These are phyloP conservation scores for Microchrysa polita DNA, from an alignment of 2,888 invertebrate species.

Conservation along the genomic window DNA sequence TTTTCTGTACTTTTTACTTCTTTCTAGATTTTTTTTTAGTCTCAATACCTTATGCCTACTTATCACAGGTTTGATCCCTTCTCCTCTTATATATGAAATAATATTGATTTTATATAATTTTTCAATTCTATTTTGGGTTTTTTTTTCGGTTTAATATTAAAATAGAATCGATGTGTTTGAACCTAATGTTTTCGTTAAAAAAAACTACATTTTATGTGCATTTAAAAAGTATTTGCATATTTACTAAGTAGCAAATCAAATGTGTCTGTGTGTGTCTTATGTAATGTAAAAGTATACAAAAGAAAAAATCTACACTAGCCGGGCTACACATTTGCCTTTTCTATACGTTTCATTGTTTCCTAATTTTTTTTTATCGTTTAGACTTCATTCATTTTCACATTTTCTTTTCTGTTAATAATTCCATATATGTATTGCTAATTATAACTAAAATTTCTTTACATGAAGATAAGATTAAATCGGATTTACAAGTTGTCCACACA, in stretches of 20 bases:
- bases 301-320: no score
- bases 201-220: background rate
- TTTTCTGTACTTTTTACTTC: no score
- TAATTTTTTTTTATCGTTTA: conserved; percentile 6
- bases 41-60: conserved; percentile 44
- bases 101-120: background rate
- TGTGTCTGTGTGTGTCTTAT: no score
- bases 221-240: conserved; percentile 1
- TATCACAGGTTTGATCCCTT: conserved; percentile 49
- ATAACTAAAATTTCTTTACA: conserved; percentile 6
- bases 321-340: no score
- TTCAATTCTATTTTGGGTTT: no score
- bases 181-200: no score
- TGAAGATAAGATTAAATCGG: background rate
- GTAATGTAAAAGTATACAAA: background rate
- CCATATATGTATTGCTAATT: background rate
- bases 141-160: no score
- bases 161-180: background rate
- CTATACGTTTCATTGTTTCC: background rate
- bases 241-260: background rate
- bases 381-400: conserved; percentile 29
- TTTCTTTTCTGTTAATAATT: background rate
- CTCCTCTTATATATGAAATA: conserved; percentile 33
- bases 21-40: conserved; percentile 43
- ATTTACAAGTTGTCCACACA: background rate